These are phyloP conservation scores for Triplophysa tibetana DNA, from an alignment of 2,113 vertebrate genomes.

Conservation along the genomic window DNA sequence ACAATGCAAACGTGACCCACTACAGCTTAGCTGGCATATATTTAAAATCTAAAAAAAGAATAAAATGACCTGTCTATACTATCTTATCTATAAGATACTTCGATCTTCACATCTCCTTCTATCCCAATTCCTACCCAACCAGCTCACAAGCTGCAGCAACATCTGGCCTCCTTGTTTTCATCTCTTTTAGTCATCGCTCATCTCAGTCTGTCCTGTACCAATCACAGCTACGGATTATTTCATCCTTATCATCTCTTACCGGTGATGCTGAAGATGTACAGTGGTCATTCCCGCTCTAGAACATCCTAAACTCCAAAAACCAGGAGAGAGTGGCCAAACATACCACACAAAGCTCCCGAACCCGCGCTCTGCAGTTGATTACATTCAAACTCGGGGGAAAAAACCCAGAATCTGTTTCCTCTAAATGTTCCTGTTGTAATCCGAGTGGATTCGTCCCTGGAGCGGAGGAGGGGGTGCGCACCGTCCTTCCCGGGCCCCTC, in stretches of 20 bases:
- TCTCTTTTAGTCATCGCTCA: background rate
- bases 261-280: slow-evolving; percentile 25
- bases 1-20: background rate
- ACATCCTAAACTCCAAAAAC: background rate
- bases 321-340: background rate
- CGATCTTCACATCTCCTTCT: background rate
- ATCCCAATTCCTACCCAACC: background rate
- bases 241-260: slow-evolving; percentile 38
- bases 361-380: slow-evolving; percentile 49
- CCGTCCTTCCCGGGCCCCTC: background rate
- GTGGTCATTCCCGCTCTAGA: slow-evolving; percentile 22
- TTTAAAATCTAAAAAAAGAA: background rate
- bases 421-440: slow-evolving; percentile 52
- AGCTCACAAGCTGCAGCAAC: background rate
- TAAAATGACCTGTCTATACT: background rate
- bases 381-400: slow-evolving; percentile 51
- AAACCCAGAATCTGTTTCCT: slow-evolving; percentile 48
- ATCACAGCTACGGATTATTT: background rate
- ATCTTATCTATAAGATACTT: background rate
- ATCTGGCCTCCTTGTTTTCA: slow-evolving; percentile 6
- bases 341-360: slow-evolving; percentile 28
- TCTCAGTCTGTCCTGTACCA: background rate
- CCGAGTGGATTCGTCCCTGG: slow-evolving; percentile 32
- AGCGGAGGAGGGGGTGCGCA: slow-evolving; percentile 36
- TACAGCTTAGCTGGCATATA: too few species aligned